phyloP scores from a whole-genome alignment of 2,888 invertebrate species.

The Melolontha melolontha region DNA sequence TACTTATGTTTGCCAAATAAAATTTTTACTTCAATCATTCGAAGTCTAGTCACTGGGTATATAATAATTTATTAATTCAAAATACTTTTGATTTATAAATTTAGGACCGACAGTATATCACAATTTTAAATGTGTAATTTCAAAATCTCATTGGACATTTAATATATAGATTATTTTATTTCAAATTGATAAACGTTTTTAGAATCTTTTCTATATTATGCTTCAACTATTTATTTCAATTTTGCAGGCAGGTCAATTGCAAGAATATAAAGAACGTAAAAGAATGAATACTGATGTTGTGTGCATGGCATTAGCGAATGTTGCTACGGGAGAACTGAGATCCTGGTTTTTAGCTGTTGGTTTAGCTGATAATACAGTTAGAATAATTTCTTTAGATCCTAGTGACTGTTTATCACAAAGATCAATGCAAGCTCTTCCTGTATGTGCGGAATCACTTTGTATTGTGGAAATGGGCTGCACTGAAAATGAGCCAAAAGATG shows the following conservation, averaged over 20 bases:
- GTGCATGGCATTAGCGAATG: constrained; percentile 97
- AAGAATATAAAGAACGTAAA: constrained; percentile 97
- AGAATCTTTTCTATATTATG: not conserved
- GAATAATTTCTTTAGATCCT: constrained; percentile 97
- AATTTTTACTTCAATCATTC: no score
- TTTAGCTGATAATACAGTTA: constrained; percentile 94
- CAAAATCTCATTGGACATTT: no score
- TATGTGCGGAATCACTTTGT: constrained; percentile 95
- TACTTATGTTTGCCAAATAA: no score
- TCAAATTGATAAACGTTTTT: not conserved
- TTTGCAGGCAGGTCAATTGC: constrained; percentile 93
- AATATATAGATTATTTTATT: not conserved
- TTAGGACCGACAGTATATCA: no score
- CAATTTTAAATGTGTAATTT: no score
- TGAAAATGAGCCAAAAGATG: constrained; percentile 71
- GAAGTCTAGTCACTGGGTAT: no score
- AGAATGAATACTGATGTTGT: constrained; percentile 97
- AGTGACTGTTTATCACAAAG: constrained; percentile 95
- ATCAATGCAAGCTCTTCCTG: constrained; percentile 96
- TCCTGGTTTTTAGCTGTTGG: constrained; percentile 97
- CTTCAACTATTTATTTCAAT: constrained; percentile 25
- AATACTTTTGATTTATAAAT: no score
- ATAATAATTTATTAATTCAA: no score
- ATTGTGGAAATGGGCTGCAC: constrained; percentile 92
- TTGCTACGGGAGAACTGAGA: constrained; percentile 94